Evolutionary conservation across 2,888 invertebrate genomes (phyloP).

Genomic region (Lampropteryx suffumata): DNA sequence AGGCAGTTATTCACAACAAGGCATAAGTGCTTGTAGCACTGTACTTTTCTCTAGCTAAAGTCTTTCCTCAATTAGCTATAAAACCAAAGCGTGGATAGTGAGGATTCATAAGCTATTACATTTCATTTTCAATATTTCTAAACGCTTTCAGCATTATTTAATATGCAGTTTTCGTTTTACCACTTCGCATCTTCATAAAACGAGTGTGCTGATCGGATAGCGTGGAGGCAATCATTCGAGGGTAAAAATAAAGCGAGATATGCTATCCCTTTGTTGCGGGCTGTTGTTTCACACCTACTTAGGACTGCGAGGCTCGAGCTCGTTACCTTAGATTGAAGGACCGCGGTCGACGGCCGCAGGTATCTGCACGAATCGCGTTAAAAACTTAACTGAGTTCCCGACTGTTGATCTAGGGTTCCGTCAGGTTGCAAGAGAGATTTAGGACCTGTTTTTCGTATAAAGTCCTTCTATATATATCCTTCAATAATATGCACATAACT

Average conservation of each 20-base stretch:
- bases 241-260: constrained; percentile 39
- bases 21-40: not conserved
- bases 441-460: no score
- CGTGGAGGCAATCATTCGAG: constrained; percentile 25
- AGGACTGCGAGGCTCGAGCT: constrained; percentile 59
- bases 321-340: constrained; percentile 75
- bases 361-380: constrained; percentile 53
- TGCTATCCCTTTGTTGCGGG: constrained; percentile 62
- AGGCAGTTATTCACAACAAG: not conserved
- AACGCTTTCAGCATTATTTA: not conserved
- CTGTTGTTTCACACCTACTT: constrained; percentile 77
- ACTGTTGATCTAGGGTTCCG: constrained; percentile 11
- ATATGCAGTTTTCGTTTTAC: constrained; percentile 13
- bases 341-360: constrained; percentile 68
- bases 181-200: constrained; percentile 26
- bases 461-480: no score
- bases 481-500: no score
- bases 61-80: not conserved
- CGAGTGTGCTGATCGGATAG: constrained; percentile 4
- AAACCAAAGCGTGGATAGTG: not conserved
- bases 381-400: constrained; percentile 21
- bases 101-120: not conserved
- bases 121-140: constrained; percentile 6
- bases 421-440: not conserved
- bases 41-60: not conserved